A percentile compares a stretch with the other conserved stretches of the same genome.
These are phyloP conservation scores for Rhopilema esculentum DNA, from an alignment of 30 jellyfish, hydroid and myxozoan genomes.

Conservation along the genomic window DNA sequence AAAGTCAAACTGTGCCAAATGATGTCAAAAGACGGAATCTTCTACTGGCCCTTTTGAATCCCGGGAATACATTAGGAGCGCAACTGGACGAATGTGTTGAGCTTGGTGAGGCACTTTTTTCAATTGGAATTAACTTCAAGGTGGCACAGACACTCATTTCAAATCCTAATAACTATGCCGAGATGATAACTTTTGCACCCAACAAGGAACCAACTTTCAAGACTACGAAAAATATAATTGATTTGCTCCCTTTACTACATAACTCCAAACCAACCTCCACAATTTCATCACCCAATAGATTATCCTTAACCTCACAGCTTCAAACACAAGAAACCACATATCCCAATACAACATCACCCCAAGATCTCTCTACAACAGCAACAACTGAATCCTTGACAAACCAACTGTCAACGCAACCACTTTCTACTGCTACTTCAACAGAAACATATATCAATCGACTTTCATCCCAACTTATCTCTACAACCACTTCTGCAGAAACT, in stretches of 20 bases:
- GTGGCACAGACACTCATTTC: slow-evolving; percentile 13
- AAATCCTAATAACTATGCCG: background rate
- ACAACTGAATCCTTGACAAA: background rate
- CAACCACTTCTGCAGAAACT: no score
- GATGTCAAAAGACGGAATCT: background rate
- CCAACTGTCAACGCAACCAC: no score
- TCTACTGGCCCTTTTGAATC: background rate
- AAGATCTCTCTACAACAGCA: background rate
- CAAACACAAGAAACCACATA: background rate
- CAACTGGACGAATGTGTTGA: background rate
- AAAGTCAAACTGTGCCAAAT: background rate
- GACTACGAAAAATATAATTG: slow-evolving; percentile 1
- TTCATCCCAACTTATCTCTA: background rate
- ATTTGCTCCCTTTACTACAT: background rate
- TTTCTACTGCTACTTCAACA: no score
- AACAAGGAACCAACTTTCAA: slow-evolving; percentile 21
- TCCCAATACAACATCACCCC: background rate
- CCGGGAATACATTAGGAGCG: background rate
- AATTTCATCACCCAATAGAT: background rate
- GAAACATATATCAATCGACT: no score
- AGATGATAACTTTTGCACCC: slow-evolving; percentile 13
- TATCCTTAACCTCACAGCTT: background rate
- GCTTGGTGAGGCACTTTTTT: slow-evolving; percentile 17
- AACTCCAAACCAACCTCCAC: background rate
- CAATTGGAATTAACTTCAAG: slow-evolving; percentile 2